Conservation (phyloP, 1,140 invertebrate genomes). For the Tenebrio molitor region DNA sequence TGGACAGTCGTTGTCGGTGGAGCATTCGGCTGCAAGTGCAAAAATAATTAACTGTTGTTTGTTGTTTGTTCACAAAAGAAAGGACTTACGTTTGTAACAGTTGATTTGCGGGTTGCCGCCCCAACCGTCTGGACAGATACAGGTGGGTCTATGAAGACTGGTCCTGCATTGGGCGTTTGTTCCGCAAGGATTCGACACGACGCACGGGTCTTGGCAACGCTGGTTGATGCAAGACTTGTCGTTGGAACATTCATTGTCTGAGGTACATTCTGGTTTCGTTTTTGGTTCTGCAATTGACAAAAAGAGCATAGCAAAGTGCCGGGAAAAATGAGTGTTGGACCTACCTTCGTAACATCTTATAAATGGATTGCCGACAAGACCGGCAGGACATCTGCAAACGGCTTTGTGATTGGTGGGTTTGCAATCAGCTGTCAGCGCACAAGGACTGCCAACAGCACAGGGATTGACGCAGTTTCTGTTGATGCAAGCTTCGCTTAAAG, state of each 20-base stretch:
- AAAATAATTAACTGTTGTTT: constrained; percentile 4
- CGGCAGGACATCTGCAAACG: constrained; percentile 81
- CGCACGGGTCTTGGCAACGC: constrained; percentile 85
- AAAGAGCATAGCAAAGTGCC: no score
- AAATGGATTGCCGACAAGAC: constrained; percentile 84
- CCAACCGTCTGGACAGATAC: constrained; percentile 85
- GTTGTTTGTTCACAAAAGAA: constrained; percentile 14
- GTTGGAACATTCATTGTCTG: constrained; percentile 80
- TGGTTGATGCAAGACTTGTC: constrained; percentile 84
- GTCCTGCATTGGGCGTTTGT: constrained; percentile 82
- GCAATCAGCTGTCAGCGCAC: constrained; percentile 85
- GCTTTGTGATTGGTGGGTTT: constrained; percentile 81
- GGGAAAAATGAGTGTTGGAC: no score
- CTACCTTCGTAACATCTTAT: constrained; percentile 76
- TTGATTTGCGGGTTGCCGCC: constrained; percentile 88
- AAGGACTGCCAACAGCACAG: constrained; percentile 80
- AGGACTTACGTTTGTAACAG: constrained; percentile 87
- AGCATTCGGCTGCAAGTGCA: constrained; percentile 84
- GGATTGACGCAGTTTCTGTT: constrained; percentile 83
- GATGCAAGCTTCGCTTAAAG: constrained; percentile 79
- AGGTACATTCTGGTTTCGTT: constrained; percentile 75
- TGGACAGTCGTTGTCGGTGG: constrained; percentile 84
- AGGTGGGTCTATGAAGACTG: constrained; percentile 80
- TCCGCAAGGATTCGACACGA: constrained; percentile 82
- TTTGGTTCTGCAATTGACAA: constrained; percentile 68